These are phyloP conservation scores for Thelaira solivaga DNA, from an alignment of 2,888 invertebrate species.

Conservation along the genomic window DNA sequence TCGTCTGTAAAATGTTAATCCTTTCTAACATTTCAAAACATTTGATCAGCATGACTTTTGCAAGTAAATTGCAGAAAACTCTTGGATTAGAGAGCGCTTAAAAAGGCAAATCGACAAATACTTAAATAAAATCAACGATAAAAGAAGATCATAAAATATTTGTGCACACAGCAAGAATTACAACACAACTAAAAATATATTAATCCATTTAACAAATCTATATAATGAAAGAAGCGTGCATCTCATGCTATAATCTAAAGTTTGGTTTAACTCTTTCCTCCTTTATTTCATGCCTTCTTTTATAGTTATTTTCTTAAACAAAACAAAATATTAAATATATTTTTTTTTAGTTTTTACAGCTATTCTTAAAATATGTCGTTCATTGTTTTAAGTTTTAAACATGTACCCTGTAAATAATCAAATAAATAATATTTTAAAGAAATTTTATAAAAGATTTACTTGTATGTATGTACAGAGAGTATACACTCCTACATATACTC, in stretches of 20 bases:
- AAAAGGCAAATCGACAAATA: slow-evolving; percentile 22
- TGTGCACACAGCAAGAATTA: slow-evolving; percentile 73
- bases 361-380: slow-evolving; percentile 7
- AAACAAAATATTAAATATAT: slow-evolving; percentile 26
- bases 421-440: not conserved
- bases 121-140: slow-evolving; percentile 11
- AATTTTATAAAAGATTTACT: slow-evolving; percentile 9
- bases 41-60: slow-evolving; percentile 45
- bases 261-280: slow-evolving; percentile 3
- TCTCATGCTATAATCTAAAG: not conserved
- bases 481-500: slow-evolving; percentile 25
- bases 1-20: slow-evolving; percentile 32
- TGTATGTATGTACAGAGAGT: not conserved
- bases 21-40: not conserved
- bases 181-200: slow-evolving; percentile 65
- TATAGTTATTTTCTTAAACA: not conserved
- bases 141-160: slow-evolving; percentile 69
- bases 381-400: not conserved
- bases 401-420: not conserved
- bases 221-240: slow-evolving; percentile 55
- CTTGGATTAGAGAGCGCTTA: slow-evolving; percentile 62
- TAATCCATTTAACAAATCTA: slow-evolving; percentile 75
- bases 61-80: slow-evolving; percentile 71
- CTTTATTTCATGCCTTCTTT: too few relatives aligned
- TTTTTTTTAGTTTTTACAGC: too few relatives aligned